These are phyloP conservation scores for Acromyrmex heyeri DNA, from an alignment of 1,140 invertebrate genomes.

Conservation along the genomic window DNA sequence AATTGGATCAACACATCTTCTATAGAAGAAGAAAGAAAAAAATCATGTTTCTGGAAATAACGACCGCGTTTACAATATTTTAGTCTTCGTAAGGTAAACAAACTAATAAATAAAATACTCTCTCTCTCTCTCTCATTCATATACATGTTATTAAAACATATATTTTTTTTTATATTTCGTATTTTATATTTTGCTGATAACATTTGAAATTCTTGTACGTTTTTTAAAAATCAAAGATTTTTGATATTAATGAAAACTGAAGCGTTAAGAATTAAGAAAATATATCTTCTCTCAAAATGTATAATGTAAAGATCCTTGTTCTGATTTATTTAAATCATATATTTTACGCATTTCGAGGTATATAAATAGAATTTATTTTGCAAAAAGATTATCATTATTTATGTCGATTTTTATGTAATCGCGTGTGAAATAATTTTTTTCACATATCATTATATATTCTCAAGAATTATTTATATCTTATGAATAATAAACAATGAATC, in stretches of 20 bases:
- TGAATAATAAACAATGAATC: not conserved
- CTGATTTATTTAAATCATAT: not conserved
- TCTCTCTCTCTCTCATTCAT: too few relatives aligned
- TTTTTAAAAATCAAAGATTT: not conserved
- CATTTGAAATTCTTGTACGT: not conserved
- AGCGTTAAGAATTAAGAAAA: not conserved
- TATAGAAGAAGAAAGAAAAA: not conserved
- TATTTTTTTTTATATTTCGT: too few relatives aligned
- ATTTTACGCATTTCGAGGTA: not conserved
- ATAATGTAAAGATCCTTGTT: not conserved
- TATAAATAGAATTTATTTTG: not conserved
- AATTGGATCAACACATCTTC: not conserved
- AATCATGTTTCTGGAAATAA: not conserved
- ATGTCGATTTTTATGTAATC: not conserved
- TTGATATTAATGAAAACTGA: not conserved
- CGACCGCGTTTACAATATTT: not conserved
- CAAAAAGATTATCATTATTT: not conserved
- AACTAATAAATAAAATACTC: not conserved
- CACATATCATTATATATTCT: not conserved
- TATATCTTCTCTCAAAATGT: not conserved
- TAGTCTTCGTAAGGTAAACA: not conserved
- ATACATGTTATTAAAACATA: too few relatives aligned
- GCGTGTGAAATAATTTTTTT: not conserved
- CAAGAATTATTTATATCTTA: constrained; percentile 12
- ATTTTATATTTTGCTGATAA: not conserved